Percentiles rank a stretch among this genome's conserved stretches.
Conservation (phyloP, 2,113 vertebrate species). For the Columba janthina region DNA sequence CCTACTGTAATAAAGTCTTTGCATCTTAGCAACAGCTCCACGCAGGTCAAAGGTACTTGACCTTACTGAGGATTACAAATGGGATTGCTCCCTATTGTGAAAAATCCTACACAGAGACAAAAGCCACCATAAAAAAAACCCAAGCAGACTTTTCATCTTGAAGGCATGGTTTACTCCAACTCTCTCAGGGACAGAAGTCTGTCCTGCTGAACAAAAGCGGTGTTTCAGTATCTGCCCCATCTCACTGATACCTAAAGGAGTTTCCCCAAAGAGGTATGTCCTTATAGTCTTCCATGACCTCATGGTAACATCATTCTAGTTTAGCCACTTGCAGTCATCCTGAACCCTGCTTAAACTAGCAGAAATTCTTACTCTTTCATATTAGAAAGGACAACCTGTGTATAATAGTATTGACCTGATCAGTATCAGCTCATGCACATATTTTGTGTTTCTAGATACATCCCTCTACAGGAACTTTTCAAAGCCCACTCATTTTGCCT, state of each 20-base stretch:
- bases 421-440: neutral
- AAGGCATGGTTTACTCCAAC: neutral
- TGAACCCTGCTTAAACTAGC: neutral
- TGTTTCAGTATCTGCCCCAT: neutral
- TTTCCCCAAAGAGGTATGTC: neutral
- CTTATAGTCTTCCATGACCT: neutral
- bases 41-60: neutral
- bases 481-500: neutral
- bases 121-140: neutral
- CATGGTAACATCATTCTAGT: neutral
- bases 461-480: neutral
- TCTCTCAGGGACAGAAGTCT: neutral
- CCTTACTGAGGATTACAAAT: conserved; percentile 12
- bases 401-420: neutral
- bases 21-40: neutral
- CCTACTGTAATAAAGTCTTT: neutral
- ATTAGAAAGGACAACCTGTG: fast-evolving
- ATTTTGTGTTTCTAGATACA: neutral
- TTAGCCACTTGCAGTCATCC: neutral
- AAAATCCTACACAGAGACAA: conserved; percentile 9
- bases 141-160: neutral
- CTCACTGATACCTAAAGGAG: neutral
- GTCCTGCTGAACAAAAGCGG: neutral
- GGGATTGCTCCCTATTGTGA: neutral
- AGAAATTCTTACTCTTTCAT: neutral